Base-by-base conservation (phyloP, 2,113 vertebrate species). In the Gymnocephalus cernua region DNA sequence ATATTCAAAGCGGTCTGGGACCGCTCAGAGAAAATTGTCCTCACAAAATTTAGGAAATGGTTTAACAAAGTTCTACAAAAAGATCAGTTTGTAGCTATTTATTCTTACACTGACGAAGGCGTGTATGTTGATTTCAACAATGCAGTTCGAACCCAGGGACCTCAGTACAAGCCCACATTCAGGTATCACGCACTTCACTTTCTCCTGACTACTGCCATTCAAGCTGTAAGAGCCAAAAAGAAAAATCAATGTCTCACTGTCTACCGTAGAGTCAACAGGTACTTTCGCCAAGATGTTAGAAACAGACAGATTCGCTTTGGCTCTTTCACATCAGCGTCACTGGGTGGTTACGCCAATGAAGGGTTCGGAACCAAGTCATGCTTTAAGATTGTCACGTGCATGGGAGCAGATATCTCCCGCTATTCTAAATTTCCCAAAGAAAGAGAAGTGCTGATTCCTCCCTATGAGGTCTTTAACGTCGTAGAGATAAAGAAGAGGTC, bases 311-410 rank as follows among this genome's bases (percentile, higher is more conserved):
- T 68, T 51, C 65, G 65, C 27, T 53, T 68, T 13, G 27, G 47
- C 65, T n/a, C 19, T 15, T 68, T 68, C 7, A 21, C 27, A 1
- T 68, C 65, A 12, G 7, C 4, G 47, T 66, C 64, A 10, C 9
- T 3, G 12, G 0, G 3, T 35, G 0, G 0, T 1, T 27, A 48
- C 25, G 1, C 0, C 25, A 15, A 45, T 0, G 1, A 0, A 0
- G 21, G 0, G 19, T 66, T 51, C 8, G 65, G 66, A n/a, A 2
- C 15, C 11, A n/a, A n/a, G 48, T 21, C 66, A 21, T 68, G 66
- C n/a, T 68, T 68, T 38, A 2, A 53, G 12, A 38, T 68, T 4
- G 0, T 4, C 6, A 68, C 66, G 13, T 53, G 27, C 29, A 15
- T 10, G 18, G 66, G 66, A 53, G 66, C 0, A n/a, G 3, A 51